Conservation (phyloP, 2,888 invertebrate genomes). For the Hartigia nigra region DNA sequence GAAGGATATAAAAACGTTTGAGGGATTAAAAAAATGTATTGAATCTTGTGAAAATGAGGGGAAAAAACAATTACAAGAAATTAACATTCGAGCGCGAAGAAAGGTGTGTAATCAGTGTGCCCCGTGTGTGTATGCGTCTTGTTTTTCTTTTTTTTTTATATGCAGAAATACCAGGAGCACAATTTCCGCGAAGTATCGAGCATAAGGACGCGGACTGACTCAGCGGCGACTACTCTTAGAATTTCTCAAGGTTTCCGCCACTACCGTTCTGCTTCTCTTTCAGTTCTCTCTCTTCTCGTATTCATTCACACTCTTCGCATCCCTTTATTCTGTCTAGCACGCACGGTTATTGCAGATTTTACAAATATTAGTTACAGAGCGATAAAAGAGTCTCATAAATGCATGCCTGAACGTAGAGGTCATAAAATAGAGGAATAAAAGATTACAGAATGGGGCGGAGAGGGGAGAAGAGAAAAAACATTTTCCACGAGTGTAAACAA, state of each 20-base stretch:
- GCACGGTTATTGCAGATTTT: neutral
- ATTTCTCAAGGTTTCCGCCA: neutral
- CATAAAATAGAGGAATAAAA: neutral
- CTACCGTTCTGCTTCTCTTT: neutral
- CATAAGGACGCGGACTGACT: neutral
- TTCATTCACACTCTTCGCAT: neutral
- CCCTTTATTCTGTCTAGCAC: neutral
- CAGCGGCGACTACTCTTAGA: neutral
- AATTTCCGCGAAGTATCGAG: neutral
- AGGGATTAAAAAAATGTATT: neutral
- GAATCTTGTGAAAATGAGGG: neutral
- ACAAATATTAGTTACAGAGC: neutral
- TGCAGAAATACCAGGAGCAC: neutral
- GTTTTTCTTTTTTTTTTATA: neutral
- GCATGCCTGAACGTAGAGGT: neutral
- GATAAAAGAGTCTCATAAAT: neutral
- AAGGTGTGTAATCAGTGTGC: neutral
- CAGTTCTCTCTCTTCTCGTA: neutral
- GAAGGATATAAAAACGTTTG: neutral
- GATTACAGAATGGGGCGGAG: neutral
- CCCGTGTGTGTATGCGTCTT: neutral
- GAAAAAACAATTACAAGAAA: neutral
- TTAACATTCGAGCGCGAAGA: neutral
- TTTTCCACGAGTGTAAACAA: neutral
- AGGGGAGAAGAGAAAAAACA: neutral